Conservation (phyloP, 92 coral and sea anemone species). For the Actinostola sp. region DNA sequence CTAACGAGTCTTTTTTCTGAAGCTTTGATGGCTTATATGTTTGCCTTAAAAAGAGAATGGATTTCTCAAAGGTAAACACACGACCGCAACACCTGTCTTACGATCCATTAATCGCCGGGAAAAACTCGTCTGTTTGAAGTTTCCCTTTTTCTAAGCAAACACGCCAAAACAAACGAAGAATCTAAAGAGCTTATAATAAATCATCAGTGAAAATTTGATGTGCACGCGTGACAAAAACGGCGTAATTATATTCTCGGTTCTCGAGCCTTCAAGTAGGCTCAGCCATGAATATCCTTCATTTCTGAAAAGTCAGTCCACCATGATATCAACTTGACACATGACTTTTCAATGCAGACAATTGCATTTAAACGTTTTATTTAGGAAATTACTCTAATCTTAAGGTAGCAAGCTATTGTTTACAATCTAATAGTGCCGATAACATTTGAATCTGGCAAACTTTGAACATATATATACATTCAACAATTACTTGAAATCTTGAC, state of each 20-base stretch:
- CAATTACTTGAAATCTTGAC: too few species aligned
- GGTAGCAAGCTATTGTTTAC: too few species aligned
- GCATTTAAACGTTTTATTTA: too few species aligned
- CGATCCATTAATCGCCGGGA: conserved; percentile 17
- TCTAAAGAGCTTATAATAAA: conserved; percentile 18
- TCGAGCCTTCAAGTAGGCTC: too few species aligned
- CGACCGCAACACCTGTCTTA: conserved; percentile 14
- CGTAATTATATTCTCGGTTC: neutral
- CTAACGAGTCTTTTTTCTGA: neutral
- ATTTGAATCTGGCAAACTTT: too few species aligned
- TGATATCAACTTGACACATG: too few species aligned
- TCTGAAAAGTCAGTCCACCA: too few species aligned
- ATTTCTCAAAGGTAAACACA: conserved; percentile 10
- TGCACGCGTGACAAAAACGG: neutral
- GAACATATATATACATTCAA: too few species aligned
- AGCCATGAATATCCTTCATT: too few species aligned
- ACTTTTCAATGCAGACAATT: too few species aligned
- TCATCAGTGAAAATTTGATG: neutral
- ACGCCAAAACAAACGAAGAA: neutral
- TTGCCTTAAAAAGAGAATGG: conserved; percentile 20
- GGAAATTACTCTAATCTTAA: too few species aligned
- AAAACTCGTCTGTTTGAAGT: neutral
- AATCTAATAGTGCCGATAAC: too few species aligned
- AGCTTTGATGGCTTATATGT: conserved; percentile 1
- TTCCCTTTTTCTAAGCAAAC: conserved; percentile 9